Evolutionary conservation across 1,140 invertebrate genomes (phyloP).

Genomic region (Alviniconcha marisindica): DNA sequence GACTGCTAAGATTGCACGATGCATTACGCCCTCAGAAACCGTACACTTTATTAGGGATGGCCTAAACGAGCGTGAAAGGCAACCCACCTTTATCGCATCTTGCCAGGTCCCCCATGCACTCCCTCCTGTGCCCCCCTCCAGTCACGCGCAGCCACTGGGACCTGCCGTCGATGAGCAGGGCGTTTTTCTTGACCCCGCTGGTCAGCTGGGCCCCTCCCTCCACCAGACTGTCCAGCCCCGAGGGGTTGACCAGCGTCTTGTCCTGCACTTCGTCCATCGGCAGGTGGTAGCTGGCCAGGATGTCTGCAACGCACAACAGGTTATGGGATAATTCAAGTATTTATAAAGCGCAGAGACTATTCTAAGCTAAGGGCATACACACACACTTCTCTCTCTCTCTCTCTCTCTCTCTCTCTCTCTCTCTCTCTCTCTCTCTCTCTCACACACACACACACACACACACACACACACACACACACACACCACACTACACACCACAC

Average conservation of each 20-base stretch:
- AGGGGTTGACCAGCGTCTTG: slow-evolving; percentile 61
- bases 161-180: slow-evolving; percentile 61
- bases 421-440: slow-evolving; percentile 27
- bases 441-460: neutral
- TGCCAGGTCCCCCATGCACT: slow-evolving; percentile 73
- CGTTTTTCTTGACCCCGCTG: slow-evolving; percentile 60
- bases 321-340: no score
- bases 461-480: neutral
- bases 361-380: neutral
- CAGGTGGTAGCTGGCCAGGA: slow-evolving; percentile 63
- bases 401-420: neutral
- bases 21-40: neutral
- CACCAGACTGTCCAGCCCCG: slow-evolving; percentile 68
- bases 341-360: no score
- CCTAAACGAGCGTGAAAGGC: neutral
- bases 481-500: neutral
- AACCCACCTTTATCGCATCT: slow-evolving; percentile 66
- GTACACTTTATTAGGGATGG: neutral
- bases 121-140: slow-evolving; percentile 68
- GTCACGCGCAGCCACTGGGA: slow-evolving; percentile 63
- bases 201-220: slow-evolving; percentile 60
- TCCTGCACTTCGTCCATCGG: slow-evolving; percentile 67
- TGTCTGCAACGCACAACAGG: slow-evolving; percentile 48
- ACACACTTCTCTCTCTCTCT: neutral
- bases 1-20: neutral